phyloP scores from a whole-genome alignment of 2,113 vertebrate genomes.

The Chionomys nivalis region DNA sequence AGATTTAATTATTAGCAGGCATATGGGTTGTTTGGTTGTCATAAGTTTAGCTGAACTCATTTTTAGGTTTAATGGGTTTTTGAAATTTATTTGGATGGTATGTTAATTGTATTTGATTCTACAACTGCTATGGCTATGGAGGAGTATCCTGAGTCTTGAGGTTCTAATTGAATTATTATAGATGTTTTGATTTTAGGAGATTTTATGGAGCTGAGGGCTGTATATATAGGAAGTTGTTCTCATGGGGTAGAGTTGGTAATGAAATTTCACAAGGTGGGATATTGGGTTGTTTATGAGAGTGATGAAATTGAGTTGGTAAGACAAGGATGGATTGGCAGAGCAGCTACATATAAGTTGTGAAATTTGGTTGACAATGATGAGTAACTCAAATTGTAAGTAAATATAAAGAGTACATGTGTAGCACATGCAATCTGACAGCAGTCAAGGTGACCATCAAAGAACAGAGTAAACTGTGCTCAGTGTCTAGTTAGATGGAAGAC shows the following conservation, averaged over 20 bases:
- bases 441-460: neutral
- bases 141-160: neutral
- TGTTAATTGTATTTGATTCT: neutral
- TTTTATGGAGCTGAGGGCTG: neutral
- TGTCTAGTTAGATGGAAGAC: neutral
- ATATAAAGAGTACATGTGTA: neutral
- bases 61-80: neutral
- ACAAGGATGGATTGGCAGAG: neutral
- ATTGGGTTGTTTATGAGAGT: neutral
- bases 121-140: neutral
- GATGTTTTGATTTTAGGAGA: neutral
- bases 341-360: neutral
- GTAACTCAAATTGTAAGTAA: neutral
- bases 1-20: neutral
- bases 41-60: neutral
- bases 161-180: neutral
- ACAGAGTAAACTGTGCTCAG: neutral
- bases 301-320: neutral
- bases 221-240: neutral
- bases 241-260: neutral
- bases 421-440: too few species aligned
- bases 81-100: neutral
- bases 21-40: neutral
- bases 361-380: neutral
- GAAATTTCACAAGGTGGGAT: neutral